phyloP scores from a whole-genome alignment of 2,888 invertebrate species.

The Chymomyza amoena region DNA sequence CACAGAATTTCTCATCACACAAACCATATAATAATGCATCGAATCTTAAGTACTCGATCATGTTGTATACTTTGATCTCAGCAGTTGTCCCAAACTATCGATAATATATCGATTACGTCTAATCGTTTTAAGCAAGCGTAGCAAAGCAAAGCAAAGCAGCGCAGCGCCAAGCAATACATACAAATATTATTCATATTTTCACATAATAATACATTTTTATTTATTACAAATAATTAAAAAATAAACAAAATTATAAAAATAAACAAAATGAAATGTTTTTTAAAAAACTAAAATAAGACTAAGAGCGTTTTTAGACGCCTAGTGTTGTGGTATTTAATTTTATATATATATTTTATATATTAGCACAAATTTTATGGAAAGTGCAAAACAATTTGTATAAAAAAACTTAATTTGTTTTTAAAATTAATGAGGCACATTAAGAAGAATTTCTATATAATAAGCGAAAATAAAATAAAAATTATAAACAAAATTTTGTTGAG shows the following conservation, averaged over 20 bases:
- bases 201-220: conserved; percentile 37
- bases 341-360: conserved; percentile 22
- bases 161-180: no score
- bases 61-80: conserved; percentile 55
- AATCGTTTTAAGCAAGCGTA: conserved; percentile 21
- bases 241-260: conserved; percentile 47
- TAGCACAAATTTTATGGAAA: conserved; percentile 30
- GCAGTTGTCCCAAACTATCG: conserved; percentile 17
- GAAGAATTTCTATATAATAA: conserved; percentile 60
- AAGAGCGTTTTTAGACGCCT: neutral
- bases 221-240: conserved; percentile 54
- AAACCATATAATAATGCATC: conserved; percentile 73
- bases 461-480: conserved; percentile 20
- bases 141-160: neutral
- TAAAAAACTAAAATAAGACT: conserved; percentile 27
- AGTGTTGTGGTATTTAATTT: neutral
- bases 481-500: neutral
- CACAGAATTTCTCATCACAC: conserved; percentile 79
- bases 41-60: conserved; percentile 24
- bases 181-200: conserved; percentile 11
- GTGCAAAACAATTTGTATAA: conserved; percentile 17
- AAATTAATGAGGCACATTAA: conserved; percentile 68
- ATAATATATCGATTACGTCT: neutral
- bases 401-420: conserved; percentile 12
- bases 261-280: conserved; percentile 19